Evolutionary conservation across 2,797 vertebrate genomes (phyloP).

Genomic region (Centroberyx gerrardi): DNA sequence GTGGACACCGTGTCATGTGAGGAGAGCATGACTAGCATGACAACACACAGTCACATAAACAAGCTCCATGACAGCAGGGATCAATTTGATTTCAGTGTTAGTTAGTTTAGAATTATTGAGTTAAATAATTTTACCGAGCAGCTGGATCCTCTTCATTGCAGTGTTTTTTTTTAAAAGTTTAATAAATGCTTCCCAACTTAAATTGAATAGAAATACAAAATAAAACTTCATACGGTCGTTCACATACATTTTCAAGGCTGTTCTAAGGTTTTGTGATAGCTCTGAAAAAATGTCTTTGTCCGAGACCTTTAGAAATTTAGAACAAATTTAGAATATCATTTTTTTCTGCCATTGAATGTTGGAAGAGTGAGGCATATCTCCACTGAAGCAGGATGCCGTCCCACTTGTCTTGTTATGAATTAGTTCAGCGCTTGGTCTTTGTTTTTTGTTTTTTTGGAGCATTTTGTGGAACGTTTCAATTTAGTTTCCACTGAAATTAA

Average conservation of each 20-base stretch:
- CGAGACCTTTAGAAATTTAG: neutral
- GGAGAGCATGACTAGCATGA: conserved; percentile 47
- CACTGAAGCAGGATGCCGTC: too few relatives aligned
- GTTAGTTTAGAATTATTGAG: neutral
- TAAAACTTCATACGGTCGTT: too few relatives aligned
- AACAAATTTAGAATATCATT: neutral
- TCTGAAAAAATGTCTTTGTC: neutral
- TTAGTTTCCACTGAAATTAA: neutral
- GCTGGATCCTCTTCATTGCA: neutral
- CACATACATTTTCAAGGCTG: neutral
- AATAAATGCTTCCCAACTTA: too few relatives aligned
- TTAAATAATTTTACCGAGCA: neutral
- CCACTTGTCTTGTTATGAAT: too few relatives aligned
- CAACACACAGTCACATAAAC: conserved; percentile 26
- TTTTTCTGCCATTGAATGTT: neutral
- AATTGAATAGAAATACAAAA: too few relatives aligned
- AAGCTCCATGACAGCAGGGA: neutral
- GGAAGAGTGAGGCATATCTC: too few relatives aligned
- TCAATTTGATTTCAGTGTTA: neutral
- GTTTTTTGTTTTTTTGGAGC: too few relatives aligned
- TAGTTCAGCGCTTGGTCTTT: too few relatives aligned
- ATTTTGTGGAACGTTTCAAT: too few relatives aligned
- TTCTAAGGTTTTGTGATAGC: neutral
- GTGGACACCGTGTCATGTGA: conserved; percentile 47
- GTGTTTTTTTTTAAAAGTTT: neutral